A percentile compares a stretch with the other conserved stretches of the same genome.
phyloP scores from a whole-genome alignment of 2,113 vertebrate species.

The Machaerirhynchus nigripectus region DNA sequence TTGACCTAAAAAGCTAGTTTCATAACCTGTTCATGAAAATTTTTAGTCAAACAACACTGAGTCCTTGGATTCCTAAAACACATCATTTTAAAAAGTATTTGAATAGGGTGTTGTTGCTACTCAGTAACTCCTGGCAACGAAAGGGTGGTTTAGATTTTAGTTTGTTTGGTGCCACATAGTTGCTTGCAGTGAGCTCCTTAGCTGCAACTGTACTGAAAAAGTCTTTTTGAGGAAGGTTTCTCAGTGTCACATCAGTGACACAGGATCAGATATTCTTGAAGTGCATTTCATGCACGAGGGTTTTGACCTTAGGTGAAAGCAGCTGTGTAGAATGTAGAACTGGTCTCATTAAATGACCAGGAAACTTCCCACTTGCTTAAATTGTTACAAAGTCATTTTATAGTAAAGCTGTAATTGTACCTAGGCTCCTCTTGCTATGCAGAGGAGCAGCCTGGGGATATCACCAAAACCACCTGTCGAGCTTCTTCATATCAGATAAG shows the following conservation, averaged over 20 bases:
- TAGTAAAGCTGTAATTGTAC: background rate
- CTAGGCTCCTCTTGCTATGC: background rate
- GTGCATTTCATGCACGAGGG: background rate
- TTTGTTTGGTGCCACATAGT: background rate
- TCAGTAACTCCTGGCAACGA: background rate
- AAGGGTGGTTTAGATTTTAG: background rate
- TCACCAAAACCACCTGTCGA: background rate
- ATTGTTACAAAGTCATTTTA: background rate
- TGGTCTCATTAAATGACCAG: background rate
- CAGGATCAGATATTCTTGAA: background rate
- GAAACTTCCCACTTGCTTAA: background rate
- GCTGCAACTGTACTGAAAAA: background rate
- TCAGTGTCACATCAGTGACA: background rate
- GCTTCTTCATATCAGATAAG: background rate
- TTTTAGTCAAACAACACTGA: background rate
- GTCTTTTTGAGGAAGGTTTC: background rate
- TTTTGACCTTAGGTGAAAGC: background rate
- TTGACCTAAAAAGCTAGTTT: background rate
- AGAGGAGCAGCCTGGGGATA: background rate
- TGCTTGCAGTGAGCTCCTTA: background rate
- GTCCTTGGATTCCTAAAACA: background rate
- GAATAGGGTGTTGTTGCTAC: too few species aligned
- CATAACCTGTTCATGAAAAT: background rate
- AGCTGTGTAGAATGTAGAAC: background rate
- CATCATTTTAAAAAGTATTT: background rate